A percentile compares a stretch with the other conserved stretches of the same genome.
phyloP scores from a whole-genome alignment of 1,140 invertebrate genomes.

The Drosophila tristis region DNA sequence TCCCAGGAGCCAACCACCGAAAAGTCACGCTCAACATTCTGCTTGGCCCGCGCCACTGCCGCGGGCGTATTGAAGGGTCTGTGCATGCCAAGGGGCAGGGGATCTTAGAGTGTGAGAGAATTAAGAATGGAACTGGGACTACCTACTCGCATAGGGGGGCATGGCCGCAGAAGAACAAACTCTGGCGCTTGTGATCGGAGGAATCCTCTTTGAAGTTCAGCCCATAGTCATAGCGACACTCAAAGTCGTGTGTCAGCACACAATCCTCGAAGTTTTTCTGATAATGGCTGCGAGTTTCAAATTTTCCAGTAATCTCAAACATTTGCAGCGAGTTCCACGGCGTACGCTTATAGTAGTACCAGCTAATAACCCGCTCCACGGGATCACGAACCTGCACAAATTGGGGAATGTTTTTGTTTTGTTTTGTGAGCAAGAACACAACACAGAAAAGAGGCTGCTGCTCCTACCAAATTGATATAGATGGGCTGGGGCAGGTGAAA shows the following conservation, averaged over 20 bases:
- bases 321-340: conserved; percentile 87
- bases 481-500: conserved; percentile 91
- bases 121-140: background rate
- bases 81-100: conserved; percentile 35
- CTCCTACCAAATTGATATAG: conserved; percentile 92
- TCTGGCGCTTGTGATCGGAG: conserved; percentile 88
- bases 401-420: background rate
- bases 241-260: conserved; percentile 91
- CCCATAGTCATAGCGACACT: conserved; percentile 92
- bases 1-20: conserved; percentile 94
- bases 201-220: conserved; percentile 90
- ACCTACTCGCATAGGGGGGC: conserved; percentile 90
- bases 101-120: background rate
- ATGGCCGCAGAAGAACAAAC: conserved; percentile 95
- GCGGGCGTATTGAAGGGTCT: conserved; percentile 92
- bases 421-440: too few species aligned
- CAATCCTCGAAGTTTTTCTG: conserved; percentile 95
- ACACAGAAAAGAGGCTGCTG: too few species aligned
- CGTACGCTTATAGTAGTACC: conserved; percentile 92
- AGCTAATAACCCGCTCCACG: conserved; percentile 94
- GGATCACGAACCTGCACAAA: conserved; percentile 87
- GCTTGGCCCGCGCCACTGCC: conserved; percentile 91
- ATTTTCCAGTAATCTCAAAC: conserved; percentile 87
- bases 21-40: conserved; percentile 92
- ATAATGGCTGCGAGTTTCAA: conserved; percentile 92